Evolutionary conservation across 2,797 vertebrate species (phyloP).

Genomic region (Pantherophis alleghaniensis): DNA sequence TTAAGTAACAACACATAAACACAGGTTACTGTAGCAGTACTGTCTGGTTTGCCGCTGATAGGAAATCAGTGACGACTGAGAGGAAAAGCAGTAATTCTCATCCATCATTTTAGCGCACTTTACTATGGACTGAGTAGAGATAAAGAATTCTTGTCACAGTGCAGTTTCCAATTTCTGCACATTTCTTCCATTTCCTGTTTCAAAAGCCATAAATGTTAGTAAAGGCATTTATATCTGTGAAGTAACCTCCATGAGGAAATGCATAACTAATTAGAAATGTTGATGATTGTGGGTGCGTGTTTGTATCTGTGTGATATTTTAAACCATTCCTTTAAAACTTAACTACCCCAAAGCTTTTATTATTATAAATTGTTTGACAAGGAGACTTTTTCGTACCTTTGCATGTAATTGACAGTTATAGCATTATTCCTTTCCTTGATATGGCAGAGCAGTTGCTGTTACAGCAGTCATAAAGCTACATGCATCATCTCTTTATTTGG

Average conservation of each 20-base stretch:
- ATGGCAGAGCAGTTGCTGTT: slow-evolving; percentile 30
- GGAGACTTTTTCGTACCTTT: slow-evolving; percentile 23
- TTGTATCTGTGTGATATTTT: slow-evolving; percentile 16
- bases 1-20: slow-evolving; percentile 26
- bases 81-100: slow-evolving; percentile 49
- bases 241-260: slow-evolving; percentile 28
- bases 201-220: slow-evolving; percentile 31
- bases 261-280: slow-evolving; percentile 34
- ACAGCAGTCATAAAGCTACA: slow-evolving; percentile 11
- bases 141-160: slow-evolving; percentile 59
- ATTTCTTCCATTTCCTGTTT: slow-evolving; percentile 45
- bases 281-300: slow-evolving; percentile 37
- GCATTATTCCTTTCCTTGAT: background rate
- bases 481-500: slow-evolving; percentile 2
- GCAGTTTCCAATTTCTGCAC: slow-evolving; percentile 53
- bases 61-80: slow-evolving; percentile 37
- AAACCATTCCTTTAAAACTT: slow-evolving; percentile 20
- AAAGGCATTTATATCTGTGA: slow-evolving; percentile 43
- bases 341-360: background rate
- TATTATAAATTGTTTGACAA: slow-evolving; percentile 29
- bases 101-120: slow-evolving; percentile 57
- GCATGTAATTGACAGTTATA: slow-evolving; percentile 25
- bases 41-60: slow-evolving; percentile 51
- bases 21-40: slow-evolving; percentile 32
- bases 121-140: slow-evolving; percentile 40